Conservation (phyloP, 2,888 invertebrate species). For the Schrankia costaestrigalis region DNA sequence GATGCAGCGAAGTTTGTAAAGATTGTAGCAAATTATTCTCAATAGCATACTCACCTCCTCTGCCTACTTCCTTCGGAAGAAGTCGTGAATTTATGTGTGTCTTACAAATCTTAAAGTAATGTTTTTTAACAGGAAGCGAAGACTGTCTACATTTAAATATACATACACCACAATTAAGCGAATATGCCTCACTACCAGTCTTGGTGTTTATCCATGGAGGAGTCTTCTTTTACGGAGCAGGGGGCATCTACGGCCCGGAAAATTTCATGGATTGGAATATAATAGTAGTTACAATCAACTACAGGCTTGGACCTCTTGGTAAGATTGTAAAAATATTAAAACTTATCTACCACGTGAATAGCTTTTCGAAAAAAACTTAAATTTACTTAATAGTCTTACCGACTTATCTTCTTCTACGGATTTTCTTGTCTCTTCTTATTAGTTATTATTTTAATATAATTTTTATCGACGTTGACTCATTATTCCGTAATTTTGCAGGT, state of each 20-base stretch:
- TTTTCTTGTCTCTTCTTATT: too few relatives aligned
- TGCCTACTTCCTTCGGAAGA: too few relatives aligned
- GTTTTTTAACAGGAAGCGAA: conserved; percentile 76
- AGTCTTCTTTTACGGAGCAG: conserved; percentile 84
- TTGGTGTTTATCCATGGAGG: conserved; percentile 85
- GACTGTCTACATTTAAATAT: conserved; percentile 85
- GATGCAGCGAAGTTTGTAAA: too few relatives aligned
- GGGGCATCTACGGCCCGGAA: conserved; percentile 74
- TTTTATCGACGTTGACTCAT: neutral
- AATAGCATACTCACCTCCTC: too few relatives aligned
- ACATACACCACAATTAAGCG: conserved; percentile 74
- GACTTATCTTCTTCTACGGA: too few relatives aligned
- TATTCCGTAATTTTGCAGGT: conserved; percentile 67
- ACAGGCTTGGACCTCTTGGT: conserved; percentile 86
- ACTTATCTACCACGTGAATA: neutral
- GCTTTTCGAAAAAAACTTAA: neutral
- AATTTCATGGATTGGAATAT: conserved; percentile 83
- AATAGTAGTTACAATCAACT: conserved; percentile 81
- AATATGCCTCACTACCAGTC: conserved; percentile 77
- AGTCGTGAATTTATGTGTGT: too few relatives aligned
- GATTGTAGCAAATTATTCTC: too few relatives aligned
- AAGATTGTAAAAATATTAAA: too few relatives aligned
- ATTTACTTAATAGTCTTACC: neutral
- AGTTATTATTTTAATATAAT: too few relatives aligned
- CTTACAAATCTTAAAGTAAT: neutral